A percentile compares a stretch with the other conserved stretches of the same genome.
Evolutionary conservation across 2,888 invertebrate genomes (phyloP).

Genomic region (Phragmatobia fuliginosa): DNA sequence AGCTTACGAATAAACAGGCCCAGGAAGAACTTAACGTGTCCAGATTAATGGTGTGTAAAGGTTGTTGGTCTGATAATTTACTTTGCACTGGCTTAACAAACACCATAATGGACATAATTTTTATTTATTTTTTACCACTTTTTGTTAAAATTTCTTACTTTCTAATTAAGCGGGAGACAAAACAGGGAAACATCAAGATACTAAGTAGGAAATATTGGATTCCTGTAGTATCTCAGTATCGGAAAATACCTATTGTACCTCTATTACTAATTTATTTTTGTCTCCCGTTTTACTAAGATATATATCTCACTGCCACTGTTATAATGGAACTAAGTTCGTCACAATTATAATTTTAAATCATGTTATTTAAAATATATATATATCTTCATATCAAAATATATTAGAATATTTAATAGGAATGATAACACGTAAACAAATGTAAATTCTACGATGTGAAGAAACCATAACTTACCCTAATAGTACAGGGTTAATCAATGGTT

Average conservation of each 20-base stretch:
- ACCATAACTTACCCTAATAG: neutral
- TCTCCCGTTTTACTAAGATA: no score
- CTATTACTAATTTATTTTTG: no score
- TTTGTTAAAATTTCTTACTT: constrained; percentile 8
- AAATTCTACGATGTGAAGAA: neutral
- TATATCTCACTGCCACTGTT: no score
- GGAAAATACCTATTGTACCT: neutral
- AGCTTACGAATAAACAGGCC: constrained; percentile 75
- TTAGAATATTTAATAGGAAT: no score
- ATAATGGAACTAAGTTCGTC: no score
- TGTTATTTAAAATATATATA: neutral
- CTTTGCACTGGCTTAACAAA: constrained; percentile 42
- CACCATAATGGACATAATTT: constrained; percentile 35
- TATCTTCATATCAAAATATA: no score
- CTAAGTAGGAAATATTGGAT: neutral
- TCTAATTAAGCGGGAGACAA: neutral
- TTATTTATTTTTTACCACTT: constrained; percentile 34
- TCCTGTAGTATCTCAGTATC: neutral
- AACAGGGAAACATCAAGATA: neutral
- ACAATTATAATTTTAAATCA: no score
- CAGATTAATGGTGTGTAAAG: constrained; percentile 63
- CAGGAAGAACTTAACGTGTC: constrained; percentile 75
- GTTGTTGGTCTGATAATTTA: constrained; percentile 49
- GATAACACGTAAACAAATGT: neutral
- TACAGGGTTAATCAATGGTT: neutral